These are phyloP conservation scores for Melanotaenia maccullochi DNA, from an alignment of 2,797 vertebrate genomes.

Conservation along the genomic window DNA sequence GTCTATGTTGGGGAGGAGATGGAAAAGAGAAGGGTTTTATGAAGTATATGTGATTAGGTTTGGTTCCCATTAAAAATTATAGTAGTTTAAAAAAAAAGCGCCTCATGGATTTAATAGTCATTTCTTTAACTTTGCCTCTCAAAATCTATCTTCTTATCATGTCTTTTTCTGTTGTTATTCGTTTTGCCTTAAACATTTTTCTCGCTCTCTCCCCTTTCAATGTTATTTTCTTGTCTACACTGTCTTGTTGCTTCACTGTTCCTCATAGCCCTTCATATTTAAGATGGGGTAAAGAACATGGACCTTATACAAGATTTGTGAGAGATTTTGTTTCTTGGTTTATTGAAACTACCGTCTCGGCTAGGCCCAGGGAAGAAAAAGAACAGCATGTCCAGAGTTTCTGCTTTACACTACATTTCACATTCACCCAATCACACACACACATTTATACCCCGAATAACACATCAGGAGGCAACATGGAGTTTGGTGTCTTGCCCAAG, in stretches of 20 bases:
- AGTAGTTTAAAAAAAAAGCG: no score
- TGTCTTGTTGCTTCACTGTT: constrained; percentile 1
- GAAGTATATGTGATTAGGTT: no score
- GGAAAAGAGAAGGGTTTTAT: constrained; percentile 20
- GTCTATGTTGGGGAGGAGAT: constrained; percentile 41
- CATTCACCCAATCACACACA: no score
- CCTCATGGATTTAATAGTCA: constrained; percentile 31
- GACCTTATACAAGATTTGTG: neutral
- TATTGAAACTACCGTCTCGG: neutral
- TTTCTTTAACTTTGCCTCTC: constrained; percentile 31
- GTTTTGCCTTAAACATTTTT: constrained; percentile 6
- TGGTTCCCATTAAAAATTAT: no score
- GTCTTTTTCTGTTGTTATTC: constrained; percentile 11
- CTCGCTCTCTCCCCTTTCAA: neutral
- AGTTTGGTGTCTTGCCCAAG: no score
- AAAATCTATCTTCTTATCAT: constrained; percentile 12
- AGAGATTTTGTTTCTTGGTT: neutral
- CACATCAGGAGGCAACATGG: no score
- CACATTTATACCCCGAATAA: no score
- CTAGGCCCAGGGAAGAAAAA: neutral
- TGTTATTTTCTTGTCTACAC: constrained; percentile 2
- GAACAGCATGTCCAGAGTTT: neutral
- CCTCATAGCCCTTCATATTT: neutral
- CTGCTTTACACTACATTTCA: no score
- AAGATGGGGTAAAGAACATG: constrained; percentile 14